Percentiles rank a stretch among this genome's conserved stretches.
These are phyloP conservation scores for Beroe forskalii DNA, from an alignment of 37 sponge, comb jelly and placozoan genomes.

Conservation along the genomic window DNA sequence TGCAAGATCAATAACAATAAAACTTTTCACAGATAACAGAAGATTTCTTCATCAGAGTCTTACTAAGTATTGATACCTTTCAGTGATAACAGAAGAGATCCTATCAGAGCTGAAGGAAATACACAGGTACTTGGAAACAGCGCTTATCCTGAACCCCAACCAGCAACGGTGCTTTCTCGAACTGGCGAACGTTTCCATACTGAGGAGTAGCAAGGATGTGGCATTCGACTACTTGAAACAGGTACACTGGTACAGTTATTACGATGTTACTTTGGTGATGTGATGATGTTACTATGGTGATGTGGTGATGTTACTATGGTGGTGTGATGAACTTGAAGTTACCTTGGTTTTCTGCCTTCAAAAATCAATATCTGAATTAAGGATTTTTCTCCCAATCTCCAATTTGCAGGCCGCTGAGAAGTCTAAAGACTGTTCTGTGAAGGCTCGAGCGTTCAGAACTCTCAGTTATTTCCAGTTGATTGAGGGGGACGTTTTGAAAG, in stretches of 20 bases:
- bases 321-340: too few relatives aligned
- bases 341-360: too few relatives aligned
- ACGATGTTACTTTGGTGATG: too few relatives aligned
- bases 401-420: constrained; percentile 51
- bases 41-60: too few relatives aligned
- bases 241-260: not conserved
- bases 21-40: constrained; percentile 60
- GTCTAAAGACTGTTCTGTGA: constrained; percentile 24
- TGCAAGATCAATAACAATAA: too few relatives aligned
- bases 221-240: constrained; percentile 21
- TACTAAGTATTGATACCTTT: too few relatives aligned
- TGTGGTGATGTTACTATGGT: too few relatives aligned
- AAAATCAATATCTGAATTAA: too few relatives aligned
- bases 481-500: not conserved
- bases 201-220: not conserved
- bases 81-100: constrained; percentile 48
- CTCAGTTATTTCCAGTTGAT: constrained; percentile 33
- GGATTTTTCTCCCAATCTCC: too few relatives aligned
- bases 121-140: constrained; percentile 6
- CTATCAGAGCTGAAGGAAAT: constrained; percentile 35
- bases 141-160: constrained; percentile 46
- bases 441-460: constrained; percentile 13
- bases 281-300: too few relatives aligned
- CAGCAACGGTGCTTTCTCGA: constrained; percentile 54
- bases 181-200: constrained; percentile 18